Evolutionary conservation across 2,888 invertebrate genomes (phyloP).

Genomic region (Pyralis farinalis): DNA sequence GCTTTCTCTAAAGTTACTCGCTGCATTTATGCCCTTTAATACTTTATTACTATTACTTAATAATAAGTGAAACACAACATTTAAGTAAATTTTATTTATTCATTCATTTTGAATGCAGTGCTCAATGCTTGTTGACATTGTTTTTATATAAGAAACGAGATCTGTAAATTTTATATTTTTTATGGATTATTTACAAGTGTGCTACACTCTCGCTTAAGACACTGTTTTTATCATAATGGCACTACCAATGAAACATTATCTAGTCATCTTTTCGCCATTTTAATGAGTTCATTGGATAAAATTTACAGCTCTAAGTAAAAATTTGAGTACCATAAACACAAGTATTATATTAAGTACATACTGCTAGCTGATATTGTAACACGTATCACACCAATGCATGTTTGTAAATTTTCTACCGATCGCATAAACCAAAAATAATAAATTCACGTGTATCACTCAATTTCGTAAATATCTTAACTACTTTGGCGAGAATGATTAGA

Average conservation of each 20-base stretch:
- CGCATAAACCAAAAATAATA: background rate
- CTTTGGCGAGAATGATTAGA: slow-evolving; percentile 10
- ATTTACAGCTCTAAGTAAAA: slow-evolving; percentile 9
- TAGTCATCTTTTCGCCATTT: background rate
- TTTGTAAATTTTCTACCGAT: background rate
- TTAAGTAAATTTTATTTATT: slow-evolving; percentile 55
- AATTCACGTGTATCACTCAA: slow-evolving; percentile 8
- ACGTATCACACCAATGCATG: background rate
- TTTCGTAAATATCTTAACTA: slow-evolving; percentile 6
- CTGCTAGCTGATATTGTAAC: background rate
- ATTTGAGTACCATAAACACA: slow-evolving; percentile 16
- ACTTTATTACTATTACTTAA: too few relatives aligned
- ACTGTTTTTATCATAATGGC: slow-evolving; percentile 42
- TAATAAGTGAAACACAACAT: slow-evolving; percentile 17
- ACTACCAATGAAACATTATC: slow-evolving; percentile 38
- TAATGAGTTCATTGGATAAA: background rate
- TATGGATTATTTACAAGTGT: slow-evolving; percentile 47
- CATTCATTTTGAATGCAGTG: slow-evolving; percentile 60
- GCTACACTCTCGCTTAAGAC: slow-evolving; percentile 29
- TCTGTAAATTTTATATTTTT: slow-evolving; percentile 33
- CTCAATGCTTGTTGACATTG: slow-evolving; percentile 61
- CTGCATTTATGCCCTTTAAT: too few relatives aligned
- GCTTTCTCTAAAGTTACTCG: too few relatives aligned
- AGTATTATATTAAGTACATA: slow-evolving; percentile 40
- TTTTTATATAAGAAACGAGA: slow-evolving; percentile 51